Percentiles rank a stretch among this genome's conserved stretches.
Evolutionary conservation across 2,797 vertebrate genomes (phyloP).

Genomic region (Delichon dasypus): DNA sequence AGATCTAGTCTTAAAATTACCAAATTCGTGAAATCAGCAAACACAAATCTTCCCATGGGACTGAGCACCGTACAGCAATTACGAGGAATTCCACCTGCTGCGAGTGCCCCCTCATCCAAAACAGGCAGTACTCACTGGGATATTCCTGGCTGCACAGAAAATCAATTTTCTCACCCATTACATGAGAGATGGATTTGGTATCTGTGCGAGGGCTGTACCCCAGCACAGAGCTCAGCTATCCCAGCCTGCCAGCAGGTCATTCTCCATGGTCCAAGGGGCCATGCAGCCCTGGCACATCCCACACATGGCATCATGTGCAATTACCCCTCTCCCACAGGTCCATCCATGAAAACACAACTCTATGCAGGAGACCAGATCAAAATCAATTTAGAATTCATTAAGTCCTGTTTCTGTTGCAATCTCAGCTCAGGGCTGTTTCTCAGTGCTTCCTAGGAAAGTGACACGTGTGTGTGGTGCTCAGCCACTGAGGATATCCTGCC

Average conservation of each 20-base stretch:
- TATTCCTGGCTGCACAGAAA: background rate
- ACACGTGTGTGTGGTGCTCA: accelerated
- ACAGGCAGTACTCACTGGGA: background rate
- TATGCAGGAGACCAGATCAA: accelerated
- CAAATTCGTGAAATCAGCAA: background rate
- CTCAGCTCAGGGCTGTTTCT: background rate
- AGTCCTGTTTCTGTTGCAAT: background rate
- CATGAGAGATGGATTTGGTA: accelerated
- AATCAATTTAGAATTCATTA: background rate
- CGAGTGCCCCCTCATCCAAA: accelerated
- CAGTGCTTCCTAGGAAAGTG: background rate
- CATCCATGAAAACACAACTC: background rate
- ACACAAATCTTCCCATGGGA: background rate
- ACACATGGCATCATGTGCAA: accelerated
- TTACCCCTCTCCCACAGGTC: accelerated
- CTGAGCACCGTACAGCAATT: accelerated
- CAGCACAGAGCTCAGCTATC: background rate
- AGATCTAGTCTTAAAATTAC: background rate
- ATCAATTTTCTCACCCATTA: background rate
- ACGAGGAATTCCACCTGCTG: background rate
- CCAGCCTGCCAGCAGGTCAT: background rate
- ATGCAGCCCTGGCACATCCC: accelerated
- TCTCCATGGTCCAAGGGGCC: accelerated
- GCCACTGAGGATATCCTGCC: background rate
- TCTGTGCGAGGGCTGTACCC: background rate